phyloP scores from a whole-genome alignment of 2,797 vertebrate genomes.

The Leucoraja ocellata region DNA sequence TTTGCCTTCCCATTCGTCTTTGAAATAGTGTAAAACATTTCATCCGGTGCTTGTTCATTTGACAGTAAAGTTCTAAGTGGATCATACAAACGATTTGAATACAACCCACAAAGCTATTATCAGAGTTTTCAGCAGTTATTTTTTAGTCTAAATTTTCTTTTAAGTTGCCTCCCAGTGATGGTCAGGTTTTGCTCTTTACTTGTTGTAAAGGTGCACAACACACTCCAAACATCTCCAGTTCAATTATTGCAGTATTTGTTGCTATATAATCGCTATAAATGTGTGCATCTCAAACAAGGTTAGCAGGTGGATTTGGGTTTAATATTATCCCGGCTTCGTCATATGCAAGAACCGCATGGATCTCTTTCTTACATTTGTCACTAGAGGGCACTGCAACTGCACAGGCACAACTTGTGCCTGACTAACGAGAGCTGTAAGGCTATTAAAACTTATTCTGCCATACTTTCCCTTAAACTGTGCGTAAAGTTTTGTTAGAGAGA shows the following conservation, averaged over 20 bases:
- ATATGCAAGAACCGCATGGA: neutral
- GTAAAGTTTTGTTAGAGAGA: neutral
- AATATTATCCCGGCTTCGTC: too few relatives aligned
- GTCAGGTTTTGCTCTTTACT: neutral
- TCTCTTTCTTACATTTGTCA: slow-evolving; percentile 54
- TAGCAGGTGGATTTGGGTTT: neutral
- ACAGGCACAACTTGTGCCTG: slow-evolving; percentile 50
- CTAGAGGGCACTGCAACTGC: slow-evolving; percentile 83
- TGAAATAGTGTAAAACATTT: neutral
- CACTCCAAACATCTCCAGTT: neutral
- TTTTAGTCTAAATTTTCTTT: too few relatives aligned
- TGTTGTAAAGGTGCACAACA: neutral
- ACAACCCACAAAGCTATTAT: neutral
- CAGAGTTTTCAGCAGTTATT: neutral
- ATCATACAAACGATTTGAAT: neutral
- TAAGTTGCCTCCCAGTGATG: neutral
- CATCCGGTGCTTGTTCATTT: neutral
- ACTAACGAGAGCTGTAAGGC: neutral
- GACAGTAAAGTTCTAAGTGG: neutral
- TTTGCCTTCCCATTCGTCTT: neutral
- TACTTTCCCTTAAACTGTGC: slow-evolving; percentile 1
- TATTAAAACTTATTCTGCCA: slow-evolving; percentile 20
- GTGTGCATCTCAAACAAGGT: neutral
- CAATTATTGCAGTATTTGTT: neutral
- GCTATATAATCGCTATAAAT: neutral